These are phyloP conservation scores for Rhagoletis pomonella DNA, from an alignment of 1,140 invertebrate species.

Conservation along the genomic window DNA sequence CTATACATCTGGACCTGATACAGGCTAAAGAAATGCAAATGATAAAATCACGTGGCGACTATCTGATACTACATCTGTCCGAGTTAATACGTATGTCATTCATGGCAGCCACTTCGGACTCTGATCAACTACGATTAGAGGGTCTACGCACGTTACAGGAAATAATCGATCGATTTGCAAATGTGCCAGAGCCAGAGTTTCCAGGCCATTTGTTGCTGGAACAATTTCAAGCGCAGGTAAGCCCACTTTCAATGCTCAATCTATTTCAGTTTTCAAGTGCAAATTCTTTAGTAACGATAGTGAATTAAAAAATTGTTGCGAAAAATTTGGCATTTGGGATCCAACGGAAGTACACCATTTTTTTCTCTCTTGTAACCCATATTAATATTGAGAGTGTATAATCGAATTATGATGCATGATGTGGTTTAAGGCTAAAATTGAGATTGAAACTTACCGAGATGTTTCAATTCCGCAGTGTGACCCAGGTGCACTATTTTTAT, in stretches of 20 bases:
- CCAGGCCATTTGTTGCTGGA: conserved; percentile 98
- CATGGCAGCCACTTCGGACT: conserved; percentile 98
- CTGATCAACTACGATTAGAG: conserved; percentile 93
- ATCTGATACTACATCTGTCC: conserved; percentile 93
- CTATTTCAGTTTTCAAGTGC: conserved; percentile 17
- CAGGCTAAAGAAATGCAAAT: conserved; percentile 90
- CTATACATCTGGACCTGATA: conserved; percentile 92
- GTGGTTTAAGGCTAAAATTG: too few species aligned
- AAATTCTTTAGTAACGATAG: too few species aligned
- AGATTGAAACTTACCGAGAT: too few species aligned
- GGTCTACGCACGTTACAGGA: conserved; percentile 94
- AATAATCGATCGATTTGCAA: conserved; percentile 94
- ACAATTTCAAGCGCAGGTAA: conserved; percentile 98
- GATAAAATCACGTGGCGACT: conserved; percentile 82
- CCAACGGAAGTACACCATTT: too few species aligned
- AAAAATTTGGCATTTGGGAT: too few species aligned
- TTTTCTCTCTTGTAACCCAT: too few species aligned
- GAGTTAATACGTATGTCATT: conserved; percentile 99
- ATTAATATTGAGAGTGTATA: too few species aligned
- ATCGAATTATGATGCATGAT: too few species aligned
- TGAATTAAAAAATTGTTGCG: too few species aligned
- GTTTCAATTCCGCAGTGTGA: too few species aligned
- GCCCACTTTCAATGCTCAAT: neutral
- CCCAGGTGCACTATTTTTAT: too few species aligned
- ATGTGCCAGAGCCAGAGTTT: conserved; percentile 98